Base-by-base conservation (phyloP, 2,113 vertebrate genomes). In the Arothron firmamentum region DNA sequence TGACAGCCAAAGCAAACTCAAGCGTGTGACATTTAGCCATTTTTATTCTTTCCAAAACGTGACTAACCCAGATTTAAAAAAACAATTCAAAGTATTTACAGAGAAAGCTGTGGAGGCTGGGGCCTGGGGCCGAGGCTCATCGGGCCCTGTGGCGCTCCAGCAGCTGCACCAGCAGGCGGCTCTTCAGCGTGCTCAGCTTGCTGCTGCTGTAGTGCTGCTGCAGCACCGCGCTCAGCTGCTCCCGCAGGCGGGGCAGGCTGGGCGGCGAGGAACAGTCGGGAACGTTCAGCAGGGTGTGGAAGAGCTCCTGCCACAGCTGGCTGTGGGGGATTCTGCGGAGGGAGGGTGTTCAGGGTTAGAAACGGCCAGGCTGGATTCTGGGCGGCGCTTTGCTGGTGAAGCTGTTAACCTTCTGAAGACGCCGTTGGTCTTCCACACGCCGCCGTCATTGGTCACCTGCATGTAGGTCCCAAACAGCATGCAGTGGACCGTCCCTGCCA, bases 391-490 rank as follows among this genome's bases (percentile, higher is more conserved):
- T 10, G 34, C 12, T 10, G 28, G 34, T 12, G 34, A 12, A 2
- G 34, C 8, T 0, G 11, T 38, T 0, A 11, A 96, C 96, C 97
- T 92, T 85, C 92, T 93, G 47, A 97, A 98, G 12, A 71, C 38
- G 0, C 87, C 91, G 5, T 91, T 93, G 0, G 93, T 92, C 70
- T 86, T 97, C 95, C 96, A 99, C 43, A 91, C 18, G 0, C 93
- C 94, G 0, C 84, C 82, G 15, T 96, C 93, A 0, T 92, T 79
- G 49, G 73, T 90, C 21, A 97, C 91, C 77, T 90, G 87, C 95
- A 99, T 97, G 87, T 99, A 98, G 0, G 89, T 92, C 13, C 97
- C 97, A 0, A 98, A 96, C 55, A 99, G 87, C 92, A 99, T 86
- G 79, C 94, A 98, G 89, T 94, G 88, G 1, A 96, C 84, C 0